Percentiles rank a stretch among this genome's conserved stretches.
phyloP scores from a whole-genome alignment of 1,140 invertebrate genomes.

The Hycleus cichorii region DNA sequence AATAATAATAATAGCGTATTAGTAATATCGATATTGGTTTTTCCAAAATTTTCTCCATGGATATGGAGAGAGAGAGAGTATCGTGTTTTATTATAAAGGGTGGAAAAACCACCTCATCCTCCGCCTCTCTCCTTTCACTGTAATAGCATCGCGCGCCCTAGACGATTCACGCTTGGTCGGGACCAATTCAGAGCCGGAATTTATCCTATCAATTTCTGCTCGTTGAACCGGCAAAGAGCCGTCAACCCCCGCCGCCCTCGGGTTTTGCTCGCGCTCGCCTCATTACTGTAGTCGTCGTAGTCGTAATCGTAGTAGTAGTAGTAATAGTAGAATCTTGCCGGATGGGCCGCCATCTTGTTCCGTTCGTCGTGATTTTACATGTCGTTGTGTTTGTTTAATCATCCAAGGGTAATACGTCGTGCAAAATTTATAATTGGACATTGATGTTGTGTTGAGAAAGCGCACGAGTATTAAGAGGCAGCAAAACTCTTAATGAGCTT shows the following conservation, averaged over 20 bases:
- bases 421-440: slow-evolving; percentile 35
- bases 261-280: slow-evolving; percentile 12
- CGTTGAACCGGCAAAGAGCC: slow-evolving; percentile 55
- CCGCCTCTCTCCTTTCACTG: neutral
- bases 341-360: slow-evolving; percentile 36
- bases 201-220: slow-evolving; percentile 61
- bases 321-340: slow-evolving; percentile 11
- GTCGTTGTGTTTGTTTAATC: slow-evolving; percentile 38
- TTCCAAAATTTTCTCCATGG: too few species aligned
- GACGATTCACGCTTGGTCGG: slow-evolving; percentile 50
- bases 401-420: slow-evolving; percentile 28
- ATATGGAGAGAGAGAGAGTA: too few species aligned
- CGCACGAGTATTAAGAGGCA: too few species aligned
- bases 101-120: neutral
- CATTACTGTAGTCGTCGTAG: slow-evolving; percentile 2
- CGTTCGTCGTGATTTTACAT: slow-evolving; percentile 36
- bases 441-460: slow-evolving; percentile 8
- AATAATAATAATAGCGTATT: too few species aligned
- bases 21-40: too few species aligned
- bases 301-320: too few species aligned
- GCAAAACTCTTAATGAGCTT: too few species aligned
- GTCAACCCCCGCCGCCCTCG: slow-evolving; percentile 16
- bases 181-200: slow-evolving; percentile 57
- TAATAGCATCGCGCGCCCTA: slow-evolving; percentile 8
- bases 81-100: too few species aligned